These are phyloP conservation scores for Hirudo medicinalis DNA, from an alignment of 1,140 invertebrate genomes.

Conservation along the genomic window DNA sequence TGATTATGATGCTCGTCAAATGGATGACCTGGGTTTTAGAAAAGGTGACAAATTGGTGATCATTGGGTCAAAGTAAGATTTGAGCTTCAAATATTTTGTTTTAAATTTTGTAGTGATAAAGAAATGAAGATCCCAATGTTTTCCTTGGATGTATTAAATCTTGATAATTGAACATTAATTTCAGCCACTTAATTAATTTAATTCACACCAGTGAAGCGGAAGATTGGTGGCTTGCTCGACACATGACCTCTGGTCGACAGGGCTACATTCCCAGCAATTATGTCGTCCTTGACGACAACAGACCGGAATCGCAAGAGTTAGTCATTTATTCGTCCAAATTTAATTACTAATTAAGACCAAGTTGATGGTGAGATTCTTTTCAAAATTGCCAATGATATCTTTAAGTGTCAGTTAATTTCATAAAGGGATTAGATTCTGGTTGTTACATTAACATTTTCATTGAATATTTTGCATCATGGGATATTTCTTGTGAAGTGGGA, in stretches of 20 bases:
- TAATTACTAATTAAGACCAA: too few relatives aligned
- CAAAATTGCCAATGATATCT: too few relatives aligned
- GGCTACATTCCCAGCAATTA: conserved; percentile 42
- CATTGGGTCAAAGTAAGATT: conserved; percentile 8
- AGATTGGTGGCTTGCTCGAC: conserved; percentile 39
- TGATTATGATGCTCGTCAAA: conserved; percentile 38
- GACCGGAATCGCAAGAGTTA: conserved; percentile 25
- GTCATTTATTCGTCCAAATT: neutral
- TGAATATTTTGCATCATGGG: too few relatives aligned
- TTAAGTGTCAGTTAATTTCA: too few relatives aligned
- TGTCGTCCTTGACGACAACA: conserved; percentile 32
- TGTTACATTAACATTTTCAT: too few relatives aligned
- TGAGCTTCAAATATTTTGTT: neutral
- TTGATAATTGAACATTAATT: neutral
- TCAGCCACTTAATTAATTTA: neutral
- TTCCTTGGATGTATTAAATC: neutral
- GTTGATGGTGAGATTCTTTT: too few relatives aligned
- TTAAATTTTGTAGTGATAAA: neutral
- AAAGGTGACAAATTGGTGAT: conserved; percentile 38
- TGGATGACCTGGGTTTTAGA: conserved; percentile 39
- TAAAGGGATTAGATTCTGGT: too few relatives aligned
- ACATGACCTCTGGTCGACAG: conserved; percentile 27
- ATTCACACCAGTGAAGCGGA: conserved; percentile 27
- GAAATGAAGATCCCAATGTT: neutral
- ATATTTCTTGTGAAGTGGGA: too few relatives aligned